phyloP scores from a whole-genome alignment of 2,888 invertebrate species.

The Calameuta filiformis region DNA sequence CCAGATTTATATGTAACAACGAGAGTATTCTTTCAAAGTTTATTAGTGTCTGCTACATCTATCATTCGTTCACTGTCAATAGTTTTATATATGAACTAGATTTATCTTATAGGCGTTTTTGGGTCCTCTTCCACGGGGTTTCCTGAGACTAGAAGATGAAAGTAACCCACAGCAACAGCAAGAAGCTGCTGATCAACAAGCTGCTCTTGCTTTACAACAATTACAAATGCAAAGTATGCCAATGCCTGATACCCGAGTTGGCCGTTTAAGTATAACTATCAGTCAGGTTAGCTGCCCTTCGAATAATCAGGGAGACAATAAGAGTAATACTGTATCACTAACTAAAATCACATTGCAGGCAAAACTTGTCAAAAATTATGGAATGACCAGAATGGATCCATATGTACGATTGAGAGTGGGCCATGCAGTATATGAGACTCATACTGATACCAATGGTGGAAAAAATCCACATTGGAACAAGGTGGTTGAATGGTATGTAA shows the following conservation, averaged over 20 bases:
- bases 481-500: constrained; percentile 84
- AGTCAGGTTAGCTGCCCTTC: constrained; percentile 69
- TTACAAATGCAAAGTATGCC: constrained; percentile 69
- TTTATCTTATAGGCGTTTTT: constrained; percentile 74
- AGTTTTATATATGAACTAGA: constrained; percentile 26
- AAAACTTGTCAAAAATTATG: constrained; percentile 94
- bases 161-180: constrained; percentile 75
- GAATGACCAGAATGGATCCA: constrained; percentile 95
- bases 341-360: constrained; percentile 68
- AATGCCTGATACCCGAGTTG: constrained; percentile 69
- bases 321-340: constrained; percentile 1
- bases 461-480: constrained; percentile 97
- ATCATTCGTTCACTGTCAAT: background rate
- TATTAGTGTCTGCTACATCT: background rate
- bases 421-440: constrained; percentile 95
- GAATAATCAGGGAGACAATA: background rate
- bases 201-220: constrained; percentile 79
- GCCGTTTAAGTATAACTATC: constrained; percentile 86
- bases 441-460: constrained; percentile 93
- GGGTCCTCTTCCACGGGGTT: constrained; percentile 83
- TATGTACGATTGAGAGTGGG: constrained; percentile 93
- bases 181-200: constrained; percentile 82
- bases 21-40: background rate
- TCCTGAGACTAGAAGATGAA: constrained; percentile 72
- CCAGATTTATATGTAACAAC: background rate